These are phyloP conservation scores for Mongoloraphidia duomilia DNA, from an alignment of 2,888 invertebrate genomes.

Conservation along the genomic window DNA sequence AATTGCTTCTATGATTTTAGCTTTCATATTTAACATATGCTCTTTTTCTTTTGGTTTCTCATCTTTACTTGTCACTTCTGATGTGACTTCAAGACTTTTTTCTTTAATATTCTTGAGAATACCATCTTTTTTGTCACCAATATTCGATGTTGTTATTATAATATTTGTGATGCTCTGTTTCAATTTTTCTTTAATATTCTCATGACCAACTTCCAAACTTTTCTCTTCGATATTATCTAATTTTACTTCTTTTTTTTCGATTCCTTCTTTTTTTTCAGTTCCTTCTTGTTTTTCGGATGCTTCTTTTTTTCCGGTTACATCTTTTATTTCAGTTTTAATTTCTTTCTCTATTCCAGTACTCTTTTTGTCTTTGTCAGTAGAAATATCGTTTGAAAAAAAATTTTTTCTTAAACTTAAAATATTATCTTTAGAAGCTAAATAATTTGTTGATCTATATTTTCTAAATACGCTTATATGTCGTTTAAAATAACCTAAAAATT, in stretches of 20 bases:
- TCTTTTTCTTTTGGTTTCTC: no score
- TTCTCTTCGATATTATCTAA: conserved; percentile 24
- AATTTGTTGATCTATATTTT: conserved; percentile 9
- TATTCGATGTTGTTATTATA: not conserved
- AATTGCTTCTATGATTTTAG: no score
- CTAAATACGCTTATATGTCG: conserved; percentile 15
- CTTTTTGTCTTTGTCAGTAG: no score
- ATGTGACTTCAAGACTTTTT: conserved; percentile 18
- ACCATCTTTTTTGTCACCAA: conserved; percentile 11
- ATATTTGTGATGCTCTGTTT: not conserved
- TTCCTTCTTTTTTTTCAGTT: conserved; percentile 9
- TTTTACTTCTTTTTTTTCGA: conserved; percentile 13
- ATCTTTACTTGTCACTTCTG: not conserved
- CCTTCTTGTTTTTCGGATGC: conserved; percentile 6
- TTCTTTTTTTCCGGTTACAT: not conserved
- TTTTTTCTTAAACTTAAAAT: no score
- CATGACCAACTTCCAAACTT: conserved; percentile 15
- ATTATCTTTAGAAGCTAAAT: no score
- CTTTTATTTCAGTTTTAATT: not conserved
- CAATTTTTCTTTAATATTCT: not conserved
- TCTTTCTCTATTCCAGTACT: no score
- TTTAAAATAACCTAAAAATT: conserved; percentile 13
- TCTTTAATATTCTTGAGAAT: conserved; percentile 23
- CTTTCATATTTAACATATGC: not conserved
- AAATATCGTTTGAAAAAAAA: no score